Percentiles rank a stretch among this genome's conserved stretches.
Conservation (phyloP, 2,797 vertebrate genomes). For the Anomalospiza imberbis region DNA sequence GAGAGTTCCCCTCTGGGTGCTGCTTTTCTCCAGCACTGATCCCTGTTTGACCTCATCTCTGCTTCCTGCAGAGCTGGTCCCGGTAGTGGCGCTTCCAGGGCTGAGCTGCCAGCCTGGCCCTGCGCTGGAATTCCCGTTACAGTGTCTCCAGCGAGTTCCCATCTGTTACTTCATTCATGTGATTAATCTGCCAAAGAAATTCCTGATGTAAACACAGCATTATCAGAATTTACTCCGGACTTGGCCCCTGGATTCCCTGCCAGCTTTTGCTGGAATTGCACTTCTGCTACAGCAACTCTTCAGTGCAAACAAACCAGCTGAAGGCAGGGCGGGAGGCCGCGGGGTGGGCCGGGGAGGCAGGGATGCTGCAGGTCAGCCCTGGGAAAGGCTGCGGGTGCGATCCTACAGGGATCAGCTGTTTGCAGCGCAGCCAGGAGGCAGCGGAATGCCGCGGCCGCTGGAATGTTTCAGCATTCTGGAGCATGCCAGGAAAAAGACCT, state of each 20-base stretch:
- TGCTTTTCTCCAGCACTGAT: background rate
- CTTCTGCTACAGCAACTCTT: background rate
- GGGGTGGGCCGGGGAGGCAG: background rate
- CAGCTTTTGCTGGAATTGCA: constrained; percentile 45
- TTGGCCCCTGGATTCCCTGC: constrained; percentile 26
- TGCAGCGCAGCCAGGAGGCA: background rate
- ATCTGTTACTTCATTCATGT: constrained; percentile 21
- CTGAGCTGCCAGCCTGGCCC: background rate
- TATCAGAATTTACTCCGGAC: constrained; percentile 29
- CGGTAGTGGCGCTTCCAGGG: accelerated
- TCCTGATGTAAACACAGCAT: constrained; percentile 51
- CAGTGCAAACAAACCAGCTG: background rate
- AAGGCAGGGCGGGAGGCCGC: background rate
- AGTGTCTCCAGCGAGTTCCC: background rate
- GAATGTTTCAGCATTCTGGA: background rate
- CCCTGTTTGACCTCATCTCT: background rate
- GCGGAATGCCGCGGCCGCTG: background rate
- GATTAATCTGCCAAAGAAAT: constrained; percentile 55
- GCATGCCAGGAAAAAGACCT: background rate
- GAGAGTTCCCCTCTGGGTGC: background rate
- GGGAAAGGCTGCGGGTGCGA: background rate
- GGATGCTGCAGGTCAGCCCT: background rate
- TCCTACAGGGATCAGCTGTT: constrained; percentile 21
- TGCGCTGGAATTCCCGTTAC: background rate
- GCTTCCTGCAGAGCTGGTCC: background rate